These are phyloP conservation scores for Adineta ricciae DNA, from an alignment of 2,888 invertebrate species.

Conservation along the genomic window DNA sequence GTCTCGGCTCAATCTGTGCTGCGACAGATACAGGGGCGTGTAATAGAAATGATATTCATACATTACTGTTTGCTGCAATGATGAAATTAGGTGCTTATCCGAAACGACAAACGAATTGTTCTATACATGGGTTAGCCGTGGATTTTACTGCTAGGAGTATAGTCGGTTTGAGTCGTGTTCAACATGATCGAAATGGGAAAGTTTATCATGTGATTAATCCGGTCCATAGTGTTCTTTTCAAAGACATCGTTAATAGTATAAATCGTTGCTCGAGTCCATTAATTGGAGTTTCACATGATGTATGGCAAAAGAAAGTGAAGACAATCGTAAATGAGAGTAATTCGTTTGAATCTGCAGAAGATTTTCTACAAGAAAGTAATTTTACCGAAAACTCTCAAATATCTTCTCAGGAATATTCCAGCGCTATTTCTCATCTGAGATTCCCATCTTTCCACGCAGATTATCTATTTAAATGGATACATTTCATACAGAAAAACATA, in stretches of 20 bases:
- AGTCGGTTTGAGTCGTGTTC: neutral
- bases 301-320: neutral
- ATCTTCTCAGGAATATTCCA: neutral
- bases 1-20: constrained; percentile 41
- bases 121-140: neutral
- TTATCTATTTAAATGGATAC: neutral
- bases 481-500: neutral
- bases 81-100: neutral
- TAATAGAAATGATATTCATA: neutral
- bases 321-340: neutral
- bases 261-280: neutral
- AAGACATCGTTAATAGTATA: neutral
- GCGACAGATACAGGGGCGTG: neutral
- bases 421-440: neutral
- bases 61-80: neutral
- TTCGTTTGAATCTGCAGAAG: neutral
- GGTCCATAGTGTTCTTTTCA: neutral
- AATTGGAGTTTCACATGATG: neutral
- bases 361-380: neutral
- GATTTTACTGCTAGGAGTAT: neutral
- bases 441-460: neutral
- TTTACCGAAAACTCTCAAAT: neutral
- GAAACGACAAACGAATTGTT: neutral
- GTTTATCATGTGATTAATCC: neutral
- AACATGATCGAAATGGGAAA: neutral